These are phyloP conservation scores for Microcebus lehilahytsara DNA, from an alignment of 2,113 vertebrate genomes.

Conservation along the genomic window DNA sequence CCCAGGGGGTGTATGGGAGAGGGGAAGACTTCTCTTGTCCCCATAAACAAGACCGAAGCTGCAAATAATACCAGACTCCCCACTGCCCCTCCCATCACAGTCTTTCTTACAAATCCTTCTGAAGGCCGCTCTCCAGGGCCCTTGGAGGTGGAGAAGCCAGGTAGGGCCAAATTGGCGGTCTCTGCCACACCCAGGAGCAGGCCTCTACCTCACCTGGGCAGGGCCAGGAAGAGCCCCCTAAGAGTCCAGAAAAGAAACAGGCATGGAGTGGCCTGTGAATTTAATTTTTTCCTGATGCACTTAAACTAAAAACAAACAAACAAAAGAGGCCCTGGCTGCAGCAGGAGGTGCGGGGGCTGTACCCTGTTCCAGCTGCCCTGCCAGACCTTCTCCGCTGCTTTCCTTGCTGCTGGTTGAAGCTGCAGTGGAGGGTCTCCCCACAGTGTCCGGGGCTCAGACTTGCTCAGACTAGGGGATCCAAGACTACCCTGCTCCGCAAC, in stretches of 20 bases:
- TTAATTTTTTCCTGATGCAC: conserved; percentile 63
- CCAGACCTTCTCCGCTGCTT: neutral
- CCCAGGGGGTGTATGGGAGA: neutral
- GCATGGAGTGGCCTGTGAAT: neutral
- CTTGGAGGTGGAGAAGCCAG: neutral
- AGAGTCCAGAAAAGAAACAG: conserved; percentile 57
- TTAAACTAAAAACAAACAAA: conserved; percentile 80
- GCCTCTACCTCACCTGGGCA: neutral
- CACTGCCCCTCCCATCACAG: rapidly evolving
- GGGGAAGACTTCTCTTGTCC: neutral
- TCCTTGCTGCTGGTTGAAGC: conserved; percentile 77
- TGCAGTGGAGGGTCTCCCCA: neutral
- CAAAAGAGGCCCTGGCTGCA: neutral
- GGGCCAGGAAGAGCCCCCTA: neutral
- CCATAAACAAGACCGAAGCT: neutral
- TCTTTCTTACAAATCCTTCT: neutral
- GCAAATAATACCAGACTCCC: neutral
- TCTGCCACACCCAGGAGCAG: neutral
- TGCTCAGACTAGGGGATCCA: neutral
- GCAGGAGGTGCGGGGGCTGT: too few relatives aligned
- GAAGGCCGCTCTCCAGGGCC: neutral
- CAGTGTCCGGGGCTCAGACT: rapidly evolving
- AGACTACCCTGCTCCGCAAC: neutral
- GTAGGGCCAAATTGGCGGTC: too few relatives aligned
- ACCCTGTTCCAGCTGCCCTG: rapidly evolving